These are phyloP conservation scores for Myiotriccus ornatus DNA, from an alignment of 2,797 vertebrate genomes.

Conservation along the genomic window DNA sequence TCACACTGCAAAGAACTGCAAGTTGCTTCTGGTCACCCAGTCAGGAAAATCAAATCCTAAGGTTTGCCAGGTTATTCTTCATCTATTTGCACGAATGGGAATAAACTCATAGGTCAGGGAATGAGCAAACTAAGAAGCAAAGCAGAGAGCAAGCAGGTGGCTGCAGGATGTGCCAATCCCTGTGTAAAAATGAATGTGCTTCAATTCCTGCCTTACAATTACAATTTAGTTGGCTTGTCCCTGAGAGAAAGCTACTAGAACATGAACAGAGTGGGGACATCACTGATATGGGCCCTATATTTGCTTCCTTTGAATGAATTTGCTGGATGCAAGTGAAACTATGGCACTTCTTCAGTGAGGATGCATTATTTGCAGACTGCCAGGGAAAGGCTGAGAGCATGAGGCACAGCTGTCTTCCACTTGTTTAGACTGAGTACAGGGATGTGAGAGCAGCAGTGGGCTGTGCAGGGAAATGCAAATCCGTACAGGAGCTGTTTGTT, in stretches of 20 bases:
- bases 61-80: background rate
- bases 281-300: rapidly evolving
- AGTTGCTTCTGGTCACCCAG: background rate
- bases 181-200: background rate
- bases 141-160: background rate
- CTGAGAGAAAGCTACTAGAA: background rate
- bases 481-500: background rate
- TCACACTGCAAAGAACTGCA: background rate
- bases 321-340: background rate
- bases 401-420: background rate
- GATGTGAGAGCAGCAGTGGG: background rate
- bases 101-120: background rate
- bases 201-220: background rate
- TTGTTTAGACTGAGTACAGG: background rate
- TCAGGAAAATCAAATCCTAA: background rate
- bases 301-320: background rate
- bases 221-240: background rate
- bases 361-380: background rate
- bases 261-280: background rate
- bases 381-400: background rate
- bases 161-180: background rate
- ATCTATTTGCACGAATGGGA: background rate
- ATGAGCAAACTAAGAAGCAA: background rate
- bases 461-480: background rate
- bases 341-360: background rate